These are phyloP conservation scores for Myripristis murdjan DNA, from an alignment of 2,797 vertebrate species.

Conservation along the genomic window DNA sequence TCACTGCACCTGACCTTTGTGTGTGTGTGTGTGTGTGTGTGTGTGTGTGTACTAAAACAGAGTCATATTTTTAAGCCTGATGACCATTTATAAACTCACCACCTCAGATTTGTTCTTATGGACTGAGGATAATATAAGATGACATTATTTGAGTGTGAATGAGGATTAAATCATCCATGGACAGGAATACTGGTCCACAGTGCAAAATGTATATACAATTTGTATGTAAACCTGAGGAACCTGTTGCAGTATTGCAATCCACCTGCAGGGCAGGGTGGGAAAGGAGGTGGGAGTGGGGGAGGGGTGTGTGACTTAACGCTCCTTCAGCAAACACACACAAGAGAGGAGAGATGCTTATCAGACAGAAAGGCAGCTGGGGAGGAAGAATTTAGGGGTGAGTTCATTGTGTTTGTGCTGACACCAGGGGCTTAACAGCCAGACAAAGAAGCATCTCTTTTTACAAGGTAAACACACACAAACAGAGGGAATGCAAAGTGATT, in stretches of 20 bases:
- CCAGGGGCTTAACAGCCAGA: conserved; percentile 28
- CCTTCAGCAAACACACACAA: conserved; percentile 21
- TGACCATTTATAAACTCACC: no score
- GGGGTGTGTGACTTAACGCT: no score
- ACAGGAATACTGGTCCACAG: background rate
- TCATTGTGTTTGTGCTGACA: conserved; percentile 47
- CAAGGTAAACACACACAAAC: conserved; percentile 62
- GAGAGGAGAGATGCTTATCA: conserved; percentile 58
- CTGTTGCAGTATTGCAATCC: background rate
- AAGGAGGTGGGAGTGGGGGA: background rate
- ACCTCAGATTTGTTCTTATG: no score
- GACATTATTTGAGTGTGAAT: no score
- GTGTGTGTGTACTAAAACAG: no score
- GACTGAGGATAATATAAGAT: no score
- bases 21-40: background rate
- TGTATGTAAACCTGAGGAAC: background rate
- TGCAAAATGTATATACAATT: no score
- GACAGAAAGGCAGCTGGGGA: conserved; percentile 27
- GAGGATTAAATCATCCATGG: background rate
- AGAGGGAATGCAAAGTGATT: conserved; percentile 39
- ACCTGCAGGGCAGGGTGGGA: background rate
- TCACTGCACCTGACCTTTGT: conserved; percentile 18
- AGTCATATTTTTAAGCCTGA: no score
- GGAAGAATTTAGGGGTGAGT: conserved; percentile 20
- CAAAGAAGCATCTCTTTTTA: conserved; percentile 57